phyloP scores from a whole-genome alignment of 1,140 invertebrate species.

The Eupeodes corollae region DNA sequence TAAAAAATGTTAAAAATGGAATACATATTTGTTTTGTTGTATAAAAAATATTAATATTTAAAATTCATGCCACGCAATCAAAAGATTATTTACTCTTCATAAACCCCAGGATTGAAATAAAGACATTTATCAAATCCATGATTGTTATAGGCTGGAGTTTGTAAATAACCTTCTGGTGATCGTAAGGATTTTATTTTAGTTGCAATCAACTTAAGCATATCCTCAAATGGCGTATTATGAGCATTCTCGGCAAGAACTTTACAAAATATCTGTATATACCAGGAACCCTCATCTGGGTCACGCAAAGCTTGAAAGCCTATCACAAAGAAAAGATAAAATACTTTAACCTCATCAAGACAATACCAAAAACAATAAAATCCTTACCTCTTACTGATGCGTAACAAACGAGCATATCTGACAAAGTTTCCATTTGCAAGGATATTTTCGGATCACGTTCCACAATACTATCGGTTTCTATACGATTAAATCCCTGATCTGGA shows the following conservation, averaged over 20 bases:
- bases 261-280: not conserved
- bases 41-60: too few relatives aligned
- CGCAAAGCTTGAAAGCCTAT: not conserved
- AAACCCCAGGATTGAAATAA: not conserved
- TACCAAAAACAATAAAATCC: not conserved
- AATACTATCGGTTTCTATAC: not conserved
- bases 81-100: not conserved
- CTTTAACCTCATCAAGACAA: not conserved
- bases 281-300: not conserved
- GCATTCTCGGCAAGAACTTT: not conserved
- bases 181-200: not conserved
- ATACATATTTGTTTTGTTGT: too few relatives aligned
- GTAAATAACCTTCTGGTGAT: not conserved
- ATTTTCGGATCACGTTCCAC: too few relatives aligned
- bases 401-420: not conserved
- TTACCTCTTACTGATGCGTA: not conserved
- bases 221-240: not conserved
- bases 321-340: not conserved
- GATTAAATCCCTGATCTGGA: not conserved
- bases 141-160: not conserved
- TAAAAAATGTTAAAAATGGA: too few relatives aligned
- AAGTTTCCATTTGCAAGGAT: not conserved
- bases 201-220: not conserved
- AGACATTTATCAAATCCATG: not conserved
- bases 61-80: too few relatives aligned